Evolutionary conservation across 2,797 vertebrate genomes (phyloP).

Genomic region (Halcyon leucocephala): DNA sequence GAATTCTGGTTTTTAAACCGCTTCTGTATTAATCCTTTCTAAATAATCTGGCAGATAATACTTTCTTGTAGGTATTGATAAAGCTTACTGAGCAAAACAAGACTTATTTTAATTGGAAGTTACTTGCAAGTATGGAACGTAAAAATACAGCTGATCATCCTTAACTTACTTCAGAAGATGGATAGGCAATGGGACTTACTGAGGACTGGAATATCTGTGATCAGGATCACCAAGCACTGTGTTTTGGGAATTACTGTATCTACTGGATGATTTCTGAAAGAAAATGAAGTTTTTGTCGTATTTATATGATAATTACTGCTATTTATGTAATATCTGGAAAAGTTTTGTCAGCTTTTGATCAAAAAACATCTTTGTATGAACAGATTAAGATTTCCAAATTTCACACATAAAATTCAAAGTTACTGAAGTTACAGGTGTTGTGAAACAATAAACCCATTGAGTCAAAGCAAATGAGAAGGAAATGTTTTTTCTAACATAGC

Average conservation of each 20-base stretch:
- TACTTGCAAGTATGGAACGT: background rate
- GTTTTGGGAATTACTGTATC: background rate
- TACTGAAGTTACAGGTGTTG: background rate
- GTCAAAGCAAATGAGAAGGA: background rate
- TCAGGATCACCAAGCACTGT: background rate
- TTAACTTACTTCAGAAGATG: background rate
- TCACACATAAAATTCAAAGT: background rate
- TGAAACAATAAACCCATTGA: background rate
- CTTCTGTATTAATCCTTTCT: background rate
- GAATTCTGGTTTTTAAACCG: background rate
- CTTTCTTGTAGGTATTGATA: background rate
- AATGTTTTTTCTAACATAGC: background rate
- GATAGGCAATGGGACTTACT: background rate
- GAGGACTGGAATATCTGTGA: background rate
- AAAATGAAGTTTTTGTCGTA: background rate
- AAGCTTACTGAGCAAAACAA: background rate
- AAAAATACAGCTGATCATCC: background rate
- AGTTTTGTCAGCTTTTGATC: background rate
- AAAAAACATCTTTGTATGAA: background rate
- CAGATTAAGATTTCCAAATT: background rate
- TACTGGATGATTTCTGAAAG: background rate
- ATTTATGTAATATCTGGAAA: background rate
- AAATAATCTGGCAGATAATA: background rate
- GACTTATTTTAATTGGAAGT: background rate
- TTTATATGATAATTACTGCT: background rate